phyloP scores from a whole-genome alignment of 2,888 invertebrate species.

The Nemurella pictetii region DNA sequence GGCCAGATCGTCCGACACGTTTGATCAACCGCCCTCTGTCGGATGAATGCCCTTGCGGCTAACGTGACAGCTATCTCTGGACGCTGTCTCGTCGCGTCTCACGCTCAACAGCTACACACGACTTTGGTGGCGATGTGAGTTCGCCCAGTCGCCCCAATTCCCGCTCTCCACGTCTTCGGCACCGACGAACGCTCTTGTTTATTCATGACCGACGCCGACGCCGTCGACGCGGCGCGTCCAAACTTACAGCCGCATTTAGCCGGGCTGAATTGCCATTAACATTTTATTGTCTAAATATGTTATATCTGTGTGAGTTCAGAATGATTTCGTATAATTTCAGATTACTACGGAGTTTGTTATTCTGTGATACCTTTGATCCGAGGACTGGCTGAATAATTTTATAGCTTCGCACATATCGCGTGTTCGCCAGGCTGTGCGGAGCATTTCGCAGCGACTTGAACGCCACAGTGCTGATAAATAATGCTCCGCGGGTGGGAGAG shows the following conservation, averaged over 20 bases:
- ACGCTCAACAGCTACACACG: background rate
- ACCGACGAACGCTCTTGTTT: background rate
- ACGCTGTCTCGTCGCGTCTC: background rate
- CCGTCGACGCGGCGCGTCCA: background rate
- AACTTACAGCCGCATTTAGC: background rate
- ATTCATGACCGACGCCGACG: background rate
- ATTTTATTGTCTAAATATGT: background rate
- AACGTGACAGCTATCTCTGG: background rate
- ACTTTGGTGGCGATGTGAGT: too few species aligned
- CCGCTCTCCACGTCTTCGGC: background rate
- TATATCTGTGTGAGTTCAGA: background rate
- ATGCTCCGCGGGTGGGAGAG: background rate
- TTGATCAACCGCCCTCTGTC: background rate
- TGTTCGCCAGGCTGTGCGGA: background rate
- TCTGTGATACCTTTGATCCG: background rate
- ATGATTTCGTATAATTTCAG: background rate
- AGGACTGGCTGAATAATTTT: background rate
- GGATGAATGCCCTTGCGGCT: background rate
- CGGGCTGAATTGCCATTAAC: background rate
- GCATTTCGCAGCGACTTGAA: background rate
- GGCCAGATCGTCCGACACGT: background rate
- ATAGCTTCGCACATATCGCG: background rate
- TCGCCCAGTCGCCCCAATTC: too few species aligned
- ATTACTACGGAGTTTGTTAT: background rate
- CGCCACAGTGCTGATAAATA: background rate